A percentile compares a stretch with the other conserved stretches of the same genome.
Conservation (phyloP, 2,888 invertebrate species). For the Chloroclystis v-ata region DNA sequence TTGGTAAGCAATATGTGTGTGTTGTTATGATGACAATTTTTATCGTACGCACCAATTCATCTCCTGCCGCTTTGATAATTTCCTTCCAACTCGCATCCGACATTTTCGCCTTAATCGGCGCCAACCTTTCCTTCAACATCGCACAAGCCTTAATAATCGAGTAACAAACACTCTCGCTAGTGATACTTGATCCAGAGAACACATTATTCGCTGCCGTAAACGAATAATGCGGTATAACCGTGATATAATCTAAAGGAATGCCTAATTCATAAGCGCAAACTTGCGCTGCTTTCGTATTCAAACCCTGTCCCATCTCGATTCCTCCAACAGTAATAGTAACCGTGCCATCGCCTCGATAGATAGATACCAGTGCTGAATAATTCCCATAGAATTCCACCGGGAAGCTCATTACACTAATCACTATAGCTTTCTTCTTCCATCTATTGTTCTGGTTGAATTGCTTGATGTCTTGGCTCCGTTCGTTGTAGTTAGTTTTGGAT, state of each 20-base stretch:
- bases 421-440: slow-evolving; percentile 86
- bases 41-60: slow-evolving; percentile 41
- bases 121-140: slow-evolving; percentile 73
- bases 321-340: slow-evolving; percentile 84
- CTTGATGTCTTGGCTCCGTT: slow-evolving; percentile 66
- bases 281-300: slow-evolving; percentile 88
- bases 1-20: too few relatives aligned
- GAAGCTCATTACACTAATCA: slow-evolving; percentile 82
- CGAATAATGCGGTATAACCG: slow-evolving; percentile 78
- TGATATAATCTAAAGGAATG: slow-evolving; percentile 80
- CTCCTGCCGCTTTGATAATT: slow-evolving; percentile 74
- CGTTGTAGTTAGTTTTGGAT: slow-evolving; percentile 73
- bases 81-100: slow-evolving; percentile 77
- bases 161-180: slow-evolving; percentile 80
- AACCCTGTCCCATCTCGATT: slow-evolving; percentile 87
- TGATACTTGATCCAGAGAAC: slow-evolving; percentile 82
- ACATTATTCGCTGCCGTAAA: slow-evolving; percentile 79
- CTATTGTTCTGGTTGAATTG: slow-evolving; percentile 82
- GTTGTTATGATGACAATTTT: slow-evolving; percentile 20
- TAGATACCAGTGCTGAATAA: slow-evolving; percentile 79
- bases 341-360: slow-evolving; percentile 83
- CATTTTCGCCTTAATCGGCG: slow-evolving; percentile 70
- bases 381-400: slow-evolving; percentile 75
- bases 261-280: slow-evolving; percentile 85
- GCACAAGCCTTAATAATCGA: slow-evolving; percentile 80